A percentile compares a stretch with the other conserved stretches of the same genome.
Evolutionary conservation across 1,140 invertebrate genomes (phyloP).

Genomic region (Andricus grossulariae): DNA sequence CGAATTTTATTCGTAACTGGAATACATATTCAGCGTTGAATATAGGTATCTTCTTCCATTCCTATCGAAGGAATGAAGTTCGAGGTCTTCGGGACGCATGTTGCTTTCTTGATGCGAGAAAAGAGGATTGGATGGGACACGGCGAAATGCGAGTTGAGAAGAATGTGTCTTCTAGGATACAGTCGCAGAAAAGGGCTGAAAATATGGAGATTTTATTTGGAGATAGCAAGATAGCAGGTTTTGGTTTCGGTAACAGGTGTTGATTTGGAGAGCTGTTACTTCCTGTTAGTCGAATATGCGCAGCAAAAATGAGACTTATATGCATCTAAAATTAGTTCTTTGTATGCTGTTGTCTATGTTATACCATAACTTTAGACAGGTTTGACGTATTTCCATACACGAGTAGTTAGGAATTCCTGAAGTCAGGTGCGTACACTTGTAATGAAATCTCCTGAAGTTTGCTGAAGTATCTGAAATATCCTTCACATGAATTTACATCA

Average conservation of each 20-base stretch:
- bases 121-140: conserved; percentile 8
- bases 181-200: conserved; percentile 1
- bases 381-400: too few relatives aligned
- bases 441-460: too few relatives aligned
- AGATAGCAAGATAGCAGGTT: background rate
- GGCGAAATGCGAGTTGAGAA: conserved; percentile 9
- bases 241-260: background rate
- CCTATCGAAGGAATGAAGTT: conserved; percentile 1
- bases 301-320: too few relatives aligned
- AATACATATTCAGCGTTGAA: conserved; percentile 35
- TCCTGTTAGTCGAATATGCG: too few relatives aligned
- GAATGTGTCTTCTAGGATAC: background rate
- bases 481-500: too few relatives aligned
- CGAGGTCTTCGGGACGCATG: background rate
- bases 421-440: too few relatives aligned
- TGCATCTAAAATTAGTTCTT: too few relatives aligned
- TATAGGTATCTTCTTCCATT: background rate
- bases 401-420: too few relatives aligned
- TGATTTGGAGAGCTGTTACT: too few relatives aligned
- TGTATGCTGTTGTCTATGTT: too few relatives aligned
- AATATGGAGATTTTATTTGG: background rate
- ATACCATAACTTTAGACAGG: too few relatives aligned
- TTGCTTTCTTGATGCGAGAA: conserved; percentile 9
- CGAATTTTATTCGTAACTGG: conserved; percentile 38
- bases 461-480: too few relatives aligned